Percentiles rank a stretch among this genome's conserved stretches.
These are phyloP conservation scores for Tetheella fluctuosa DNA, from an alignment of 2,888 invertebrate species.

Conservation along the genomic window DNA sequence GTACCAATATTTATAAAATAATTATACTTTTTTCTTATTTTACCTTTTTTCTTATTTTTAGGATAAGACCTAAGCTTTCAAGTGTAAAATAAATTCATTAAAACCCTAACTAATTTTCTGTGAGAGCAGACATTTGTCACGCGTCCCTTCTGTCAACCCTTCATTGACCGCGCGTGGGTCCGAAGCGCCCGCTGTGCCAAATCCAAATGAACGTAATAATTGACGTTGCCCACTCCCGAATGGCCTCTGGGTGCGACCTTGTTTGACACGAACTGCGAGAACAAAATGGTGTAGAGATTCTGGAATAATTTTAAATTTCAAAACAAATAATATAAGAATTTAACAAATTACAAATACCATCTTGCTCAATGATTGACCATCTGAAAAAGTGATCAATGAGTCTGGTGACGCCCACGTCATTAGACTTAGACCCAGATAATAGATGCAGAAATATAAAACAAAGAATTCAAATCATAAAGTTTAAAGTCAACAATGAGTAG, in stretches of 20 bases:
- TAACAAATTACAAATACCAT: neutral
- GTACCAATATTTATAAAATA: no score
- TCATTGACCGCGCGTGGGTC: slow-evolving; percentile 51
- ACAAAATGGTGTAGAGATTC: slow-evolving; percentile 43
- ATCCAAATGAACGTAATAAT: slow-evolving; percentile 83
- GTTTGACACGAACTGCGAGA: slow-evolving; percentile 27
- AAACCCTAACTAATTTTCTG: slow-evolving; percentile 64
- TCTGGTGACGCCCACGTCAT: no score
- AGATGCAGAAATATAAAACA: no score
- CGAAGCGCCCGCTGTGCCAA: slow-evolving; percentile 71
- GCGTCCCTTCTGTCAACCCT: slow-evolving; percentile 66
- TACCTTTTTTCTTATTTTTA: no score
- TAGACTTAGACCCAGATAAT: no score
- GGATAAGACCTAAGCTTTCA: neutral
- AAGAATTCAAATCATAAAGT: no score
- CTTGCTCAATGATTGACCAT: no score
- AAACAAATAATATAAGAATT: neutral
- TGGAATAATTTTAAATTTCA: neutral
- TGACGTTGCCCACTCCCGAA: slow-evolving; percentile 62
- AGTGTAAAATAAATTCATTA: slow-evolving; percentile 53
- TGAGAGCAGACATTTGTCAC: slow-evolving; percentile 66
- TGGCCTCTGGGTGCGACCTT: slow-evolving; percentile 45
- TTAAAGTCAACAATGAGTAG: no score
- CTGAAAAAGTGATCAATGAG: no score
- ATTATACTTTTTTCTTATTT: no score